These are phyloP conservation scores for Neosilurus mollespiculum DNA, from an alignment of 2,797 vertebrate genomes.

Conservation along the genomic window DNA sequence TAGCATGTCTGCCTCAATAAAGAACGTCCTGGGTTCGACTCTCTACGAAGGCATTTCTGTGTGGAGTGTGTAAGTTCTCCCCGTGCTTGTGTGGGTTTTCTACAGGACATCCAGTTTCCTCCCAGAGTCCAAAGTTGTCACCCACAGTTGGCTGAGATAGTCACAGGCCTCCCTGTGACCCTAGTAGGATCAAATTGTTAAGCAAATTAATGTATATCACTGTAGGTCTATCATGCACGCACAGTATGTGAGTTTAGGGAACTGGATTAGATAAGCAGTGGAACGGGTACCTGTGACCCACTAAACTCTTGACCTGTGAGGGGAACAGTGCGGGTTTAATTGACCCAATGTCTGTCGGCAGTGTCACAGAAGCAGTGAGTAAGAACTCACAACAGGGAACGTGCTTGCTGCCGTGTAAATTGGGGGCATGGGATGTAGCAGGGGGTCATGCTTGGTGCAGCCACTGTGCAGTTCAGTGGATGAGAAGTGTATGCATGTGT, in stretches of 20 bases:
- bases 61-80: too few species aligned
- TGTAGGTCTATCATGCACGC: not conserved
- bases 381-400: slow-evolving; percentile 72
- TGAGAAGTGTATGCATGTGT: slow-evolving; percentile 55
- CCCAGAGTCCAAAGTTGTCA: too few species aligned
- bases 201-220: too few species aligned
- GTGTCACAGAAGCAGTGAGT: slow-evolving; percentile 65
- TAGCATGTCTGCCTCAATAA: too few species aligned
- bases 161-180: too few species aligned
- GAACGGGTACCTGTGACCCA: slow-evolving; percentile 67
- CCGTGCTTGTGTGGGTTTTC: too few species aligned
- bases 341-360: slow-evolving; percentile 64
- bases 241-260: not conserved
- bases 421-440: slow-evolving; percentile 59
- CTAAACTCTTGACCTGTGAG: slow-evolving; percentile 76
- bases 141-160: too few species aligned
- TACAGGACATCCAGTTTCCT: too few species aligned
- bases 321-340: slow-evolving; percentile 73
- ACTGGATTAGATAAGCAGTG: slow-evolving; percentile 52
- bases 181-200: too few species aligned
- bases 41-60: too few species aligned
- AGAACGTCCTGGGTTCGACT: too few species aligned
- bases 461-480: slow-evolving; percentile 70
- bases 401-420: slow-evolving; percentile 71
- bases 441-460: slow-evolving; percentile 47